Evolutionary conservation across 1,140 invertebrate genomes (phyloP), one percentile per base, ranked within the genome.

Genomic region (Lamellibrachia luymesi): DNA sequence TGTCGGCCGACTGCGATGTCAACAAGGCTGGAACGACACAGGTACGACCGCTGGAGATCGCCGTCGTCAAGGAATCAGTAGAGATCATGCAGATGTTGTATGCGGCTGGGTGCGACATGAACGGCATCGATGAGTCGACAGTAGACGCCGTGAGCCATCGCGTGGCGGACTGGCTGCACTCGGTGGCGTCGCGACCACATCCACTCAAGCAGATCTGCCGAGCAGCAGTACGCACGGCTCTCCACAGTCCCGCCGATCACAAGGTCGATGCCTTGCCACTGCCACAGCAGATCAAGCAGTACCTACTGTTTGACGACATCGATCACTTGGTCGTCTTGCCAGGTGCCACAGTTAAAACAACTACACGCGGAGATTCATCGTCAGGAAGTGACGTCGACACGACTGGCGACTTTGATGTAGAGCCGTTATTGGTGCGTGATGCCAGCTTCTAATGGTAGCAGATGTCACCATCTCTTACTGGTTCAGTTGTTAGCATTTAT

Each of bases 31-130:
- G 91, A 13, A 49, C 38, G 22, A 50, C 91, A n/a, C 49, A n/a
- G 25, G 91, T 91, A 13, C 17, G 51, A 91, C 91, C 91, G 27
- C 38, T 91, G 51, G 49, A 91, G 51, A 91, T 91, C 51, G 91
- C 91, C n/a, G 91, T 91, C 27, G 17, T 51, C 25, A 91, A 91
- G 17, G 91, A n/a, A n/a, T 50, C 38, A 49, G 49, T 91, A 17
- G 49, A 51, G 49, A 91, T 91, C 91, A 51, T 51, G 49, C 91
- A 91, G 51, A 91, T 91, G 91, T 51, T 91, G 91, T 91, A 91
- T 51, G 49, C 51, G 25, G 91, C 91, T 51, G 91, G 91, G 51
- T 91, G 91, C n/a, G 91, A 91, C 91, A 91, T 91, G 91, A 91
- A 27, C 91, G 91, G 49, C 51, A 51, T 91, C 10, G 51, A 91